phyloP scores from a whole-genome alignment of 2,797 vertebrate genomes.

The Acanthiza pusilla region DNA sequence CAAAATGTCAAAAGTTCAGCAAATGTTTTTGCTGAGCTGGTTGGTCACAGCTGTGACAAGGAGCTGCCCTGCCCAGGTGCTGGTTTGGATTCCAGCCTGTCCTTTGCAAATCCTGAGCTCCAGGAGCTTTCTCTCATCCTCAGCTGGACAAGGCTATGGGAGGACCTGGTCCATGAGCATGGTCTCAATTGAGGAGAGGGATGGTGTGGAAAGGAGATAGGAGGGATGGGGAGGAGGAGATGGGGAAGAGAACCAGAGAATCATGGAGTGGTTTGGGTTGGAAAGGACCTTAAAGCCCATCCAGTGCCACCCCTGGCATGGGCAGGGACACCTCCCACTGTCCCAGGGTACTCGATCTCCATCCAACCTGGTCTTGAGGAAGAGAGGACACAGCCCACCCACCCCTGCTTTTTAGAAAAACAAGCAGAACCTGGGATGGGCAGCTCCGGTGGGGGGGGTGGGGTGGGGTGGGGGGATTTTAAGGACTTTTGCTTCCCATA shows the following conservation, averaged over 20 bases:
- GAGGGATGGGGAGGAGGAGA: neutral
- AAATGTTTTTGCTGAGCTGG: neutral
- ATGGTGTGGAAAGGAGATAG: neutral
- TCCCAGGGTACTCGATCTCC: rapidly evolving
- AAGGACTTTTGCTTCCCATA: neutral
- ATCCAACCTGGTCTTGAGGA: neutral
- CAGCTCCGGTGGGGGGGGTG: too few species aligned
- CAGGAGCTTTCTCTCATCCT: neutral
- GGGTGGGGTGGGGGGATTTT: neutral
- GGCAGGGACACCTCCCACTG: neutral
- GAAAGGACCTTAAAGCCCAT: neutral
- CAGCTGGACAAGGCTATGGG: neutral
- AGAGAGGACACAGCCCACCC: neutral
- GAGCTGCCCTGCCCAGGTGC: neutral
- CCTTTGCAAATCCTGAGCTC: neutral
- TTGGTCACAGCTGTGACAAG: neutral
- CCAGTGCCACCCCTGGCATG: neutral
- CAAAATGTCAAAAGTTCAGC: neutral
- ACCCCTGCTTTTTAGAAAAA: neutral
- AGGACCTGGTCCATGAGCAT: neutral
- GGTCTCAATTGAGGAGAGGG: neutral
- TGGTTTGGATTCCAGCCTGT: neutral
- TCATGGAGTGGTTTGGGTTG: neutral
- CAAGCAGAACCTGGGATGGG: neutral
- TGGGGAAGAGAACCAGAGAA: neutral